Base-by-base conservation (phyloP, 2,888 invertebrate genomes). In the Chalcis sispes region DNA sequence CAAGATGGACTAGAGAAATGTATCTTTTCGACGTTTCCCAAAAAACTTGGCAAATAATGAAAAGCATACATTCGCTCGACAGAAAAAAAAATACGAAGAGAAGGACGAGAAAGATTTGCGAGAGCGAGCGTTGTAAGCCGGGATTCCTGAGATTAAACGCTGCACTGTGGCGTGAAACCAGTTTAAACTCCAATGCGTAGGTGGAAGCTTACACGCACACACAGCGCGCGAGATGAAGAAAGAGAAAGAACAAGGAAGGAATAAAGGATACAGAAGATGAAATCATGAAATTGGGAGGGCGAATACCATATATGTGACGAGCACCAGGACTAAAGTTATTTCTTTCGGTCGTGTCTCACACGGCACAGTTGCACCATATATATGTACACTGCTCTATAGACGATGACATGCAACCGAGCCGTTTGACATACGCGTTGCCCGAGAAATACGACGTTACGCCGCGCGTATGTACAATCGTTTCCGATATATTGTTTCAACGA, bases 81-180 rank as follows among this genome's bases (percentile, higher is more conserved):
- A 27, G 15, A n/a, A 32, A 18, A 50, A 50, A 8, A n/a, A 8
- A 40, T 36, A 23, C 18, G 0, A n/a, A 42, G 27, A 42, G 20
- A 75, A 64, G 13, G 32, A 18, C 27, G 27, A 66, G 71, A 75
- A 56, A 70, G 71, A 76, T 78, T 76, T 71, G 67, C 59, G 48
- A 72, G 64, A 76, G 72, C 62, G 42, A 1, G 64, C n/a, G 42
- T 25, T 36, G 75, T 69, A 79, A 79, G 54, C 58, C 77, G 65
- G 75, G 74, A 81, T 81, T 79, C 71, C 73, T 72, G 74, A 77
- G 78, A 79, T 80, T 80, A 77, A 27, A 20, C 27, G 65, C 15
- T 13, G 15, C n/a, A 52, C 48, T 42, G 48, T 48, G 42, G 56
- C 70, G 40, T 58, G 67, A 77, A 80, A 80, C 79, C 78, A 79